Percentiles rank a stretch among this genome's conserved stretches.
These are phyloP conservation scores for Neoscelio sp. DNA, from an alignment of 2,888 invertebrate genomes.

Conservation along the genomic window DNA sequence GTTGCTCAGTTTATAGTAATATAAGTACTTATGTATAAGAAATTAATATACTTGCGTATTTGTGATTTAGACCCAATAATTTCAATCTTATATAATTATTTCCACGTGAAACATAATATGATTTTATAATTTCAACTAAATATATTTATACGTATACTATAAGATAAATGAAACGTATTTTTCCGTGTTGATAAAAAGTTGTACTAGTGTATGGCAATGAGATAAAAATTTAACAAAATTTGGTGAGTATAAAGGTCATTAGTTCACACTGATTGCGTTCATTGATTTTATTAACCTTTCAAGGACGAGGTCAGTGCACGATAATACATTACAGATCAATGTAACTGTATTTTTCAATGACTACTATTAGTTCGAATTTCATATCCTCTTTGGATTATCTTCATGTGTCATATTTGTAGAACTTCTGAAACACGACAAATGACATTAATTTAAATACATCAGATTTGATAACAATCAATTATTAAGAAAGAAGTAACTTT, in stretches of 20 bases:
- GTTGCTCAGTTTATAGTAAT: no score
- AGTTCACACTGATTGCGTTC: slow-evolving; percentile 51
- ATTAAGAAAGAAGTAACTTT: slow-evolving; percentile 28
- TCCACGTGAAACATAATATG: slow-evolving; percentile 44
- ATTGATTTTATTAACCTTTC: slow-evolving; percentile 63
- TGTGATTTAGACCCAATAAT: slow-evolving; percentile 41
- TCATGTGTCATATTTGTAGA: no score
- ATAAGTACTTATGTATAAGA: no score
- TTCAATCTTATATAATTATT: slow-evolving; percentile 44
- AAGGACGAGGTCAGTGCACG: slow-evolving; percentile 63
- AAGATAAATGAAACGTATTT: slow-evolving; percentile 54
- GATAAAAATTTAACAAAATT: slow-evolving; percentile 51
- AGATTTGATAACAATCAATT: slow-evolving; percentile 16
- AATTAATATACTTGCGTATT: slow-evolving; percentile 49
- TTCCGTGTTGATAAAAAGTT: slow-evolving; percentile 56
- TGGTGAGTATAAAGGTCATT: slow-evolving; percentile 54
- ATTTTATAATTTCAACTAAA: slow-evolving; percentile 5
- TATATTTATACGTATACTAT: slow-evolving; percentile 46
- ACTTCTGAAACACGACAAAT: no score
- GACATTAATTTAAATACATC: no score
- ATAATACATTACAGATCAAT: slow-evolving; percentile 31
- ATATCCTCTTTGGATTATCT: no score
- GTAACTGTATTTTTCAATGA: slow-evolving; percentile 9
- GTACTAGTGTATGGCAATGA: slow-evolving; percentile 21
- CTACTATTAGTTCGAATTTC: neutral